phyloP scores from a whole-genome alignment of 2,113 vertebrate genomes.

The Takifugu flavidus region DNA sequence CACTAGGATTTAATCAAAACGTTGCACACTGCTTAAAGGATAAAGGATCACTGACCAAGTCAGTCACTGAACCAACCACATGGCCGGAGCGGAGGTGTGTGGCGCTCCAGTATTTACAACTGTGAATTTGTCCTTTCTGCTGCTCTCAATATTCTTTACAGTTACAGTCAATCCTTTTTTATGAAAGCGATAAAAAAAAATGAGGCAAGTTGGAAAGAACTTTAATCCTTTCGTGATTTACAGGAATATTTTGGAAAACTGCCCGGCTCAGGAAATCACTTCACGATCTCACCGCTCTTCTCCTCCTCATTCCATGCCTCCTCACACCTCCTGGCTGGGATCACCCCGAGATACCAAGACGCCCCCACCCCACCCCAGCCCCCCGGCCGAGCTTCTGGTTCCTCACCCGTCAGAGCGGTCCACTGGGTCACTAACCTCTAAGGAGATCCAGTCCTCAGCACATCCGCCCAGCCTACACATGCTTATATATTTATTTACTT shows the following conservation, averaged over 20 bases:
- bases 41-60: constrained; percentile 27
- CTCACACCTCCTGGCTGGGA: constrained; percentile 29
- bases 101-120: too few relatives aligned
- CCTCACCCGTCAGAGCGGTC: constrained; percentile 56
- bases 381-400: constrained; percentile 41
- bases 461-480: constrained; percentile 26
- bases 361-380: constrained; percentile 35
- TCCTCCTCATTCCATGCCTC: constrained; percentile 2
- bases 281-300: constrained; percentile 20
- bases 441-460: constrained; percentile 42
- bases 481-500: constrained; percentile 1
- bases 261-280: background rate
- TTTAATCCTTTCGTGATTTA: too few relatives aligned
- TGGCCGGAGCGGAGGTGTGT: background rate
- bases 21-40: constrained; percentile 21
- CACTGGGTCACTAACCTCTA: constrained; percentile 44
- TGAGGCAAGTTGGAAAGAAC: too few relatives aligned
- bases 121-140: too few relatives aligned
- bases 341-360: constrained; percentile 32
- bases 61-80: constrained; percentile 8
- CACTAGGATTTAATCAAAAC: constrained; percentile 22
- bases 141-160: too few relatives aligned
- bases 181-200: too few relatives aligned
- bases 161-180: too few relatives aligned
- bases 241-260: too few relatives aligned